Conservation (phyloP, 1,140 invertebrate genomes). For the Apolygus lucorum region DNA sequence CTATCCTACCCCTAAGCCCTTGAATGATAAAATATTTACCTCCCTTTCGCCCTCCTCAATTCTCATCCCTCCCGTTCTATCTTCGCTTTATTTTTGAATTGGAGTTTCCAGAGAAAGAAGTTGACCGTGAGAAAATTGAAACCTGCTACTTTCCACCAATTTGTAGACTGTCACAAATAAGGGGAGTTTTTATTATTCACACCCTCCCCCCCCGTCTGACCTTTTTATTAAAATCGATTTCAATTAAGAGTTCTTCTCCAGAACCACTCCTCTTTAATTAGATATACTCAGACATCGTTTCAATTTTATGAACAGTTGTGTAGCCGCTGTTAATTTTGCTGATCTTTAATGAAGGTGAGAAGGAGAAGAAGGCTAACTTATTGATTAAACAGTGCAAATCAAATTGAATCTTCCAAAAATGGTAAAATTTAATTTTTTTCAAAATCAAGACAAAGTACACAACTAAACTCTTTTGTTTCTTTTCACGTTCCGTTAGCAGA, state of each 20-base stretch:
- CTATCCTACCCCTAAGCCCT: conserved; percentile 14
- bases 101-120: not conserved
- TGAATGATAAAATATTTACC: conserved; percentile 23
- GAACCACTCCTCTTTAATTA: no score
- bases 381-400: no score
- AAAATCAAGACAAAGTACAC: no score
- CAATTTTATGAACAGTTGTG: no score
- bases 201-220: not conserved
- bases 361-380: no score
- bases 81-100: not conserved
- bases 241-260: not conserved
- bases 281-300: no score
- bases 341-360: no score
- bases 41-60: conserved; percentile 4
- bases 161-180: conserved; percentile 13
- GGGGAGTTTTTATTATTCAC: conserved; percentile 10
- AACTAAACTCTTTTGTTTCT: no score
- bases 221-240: not conserved
- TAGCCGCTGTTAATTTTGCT: no score
- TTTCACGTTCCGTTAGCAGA: no score
- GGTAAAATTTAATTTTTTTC: no score
- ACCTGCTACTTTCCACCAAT: not conserved
- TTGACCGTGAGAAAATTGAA: conserved; percentile 18
- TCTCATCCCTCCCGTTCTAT: not conserved
- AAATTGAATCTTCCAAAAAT: no score